Evolutionary conservation across 37 sponge, comb jelly and placozoan genomes (phyloP).

Genomic region (Tethya wilhelma): DNA sequence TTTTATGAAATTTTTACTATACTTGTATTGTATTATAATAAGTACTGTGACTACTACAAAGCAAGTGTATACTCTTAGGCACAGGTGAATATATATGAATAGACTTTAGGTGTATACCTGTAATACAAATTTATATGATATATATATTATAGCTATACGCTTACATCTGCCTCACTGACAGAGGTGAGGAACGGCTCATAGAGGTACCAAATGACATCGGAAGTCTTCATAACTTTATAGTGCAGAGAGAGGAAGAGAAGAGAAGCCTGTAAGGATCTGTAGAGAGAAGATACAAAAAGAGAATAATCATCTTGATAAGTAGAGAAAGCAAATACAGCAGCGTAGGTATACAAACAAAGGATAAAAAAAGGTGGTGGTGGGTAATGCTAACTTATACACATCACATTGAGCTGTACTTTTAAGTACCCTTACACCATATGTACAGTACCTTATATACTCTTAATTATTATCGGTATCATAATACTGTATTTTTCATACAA

Average conservation of each 20-base stretch:
- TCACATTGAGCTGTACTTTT: too few relatives aligned
- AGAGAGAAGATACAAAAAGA: not conserved
- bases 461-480: too few relatives aligned
- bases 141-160: not conserved
- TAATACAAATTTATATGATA: not conserved
- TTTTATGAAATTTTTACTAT: not conserved
- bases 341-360: not conserved
- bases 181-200: constrained; percentile 23
- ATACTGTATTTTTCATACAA: too few relatives aligned
- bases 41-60: not conserved
- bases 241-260: constrained; percentile 16
- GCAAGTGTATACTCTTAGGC: too few relatives aligned
- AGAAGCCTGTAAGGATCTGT: not conserved
- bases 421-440: too few relatives aligned
- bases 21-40: not conserved
- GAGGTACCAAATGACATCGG: constrained; percentile 3
- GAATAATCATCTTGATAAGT: not conserved
- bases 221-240: not conserved
- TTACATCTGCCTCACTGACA: not conserved
- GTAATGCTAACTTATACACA: too few relatives aligned
- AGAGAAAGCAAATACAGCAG: not conserved
- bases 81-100: too few relatives aligned
- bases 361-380: too few relatives aligned
- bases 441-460: too few relatives aligned
- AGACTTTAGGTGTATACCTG: not conserved